Percentiles rank a stretch among this genome's conserved stretches.
phyloP scores from a whole-genome alignment of 2,797 vertebrate species.

The Acrossocheilus fasciatus region DNA sequence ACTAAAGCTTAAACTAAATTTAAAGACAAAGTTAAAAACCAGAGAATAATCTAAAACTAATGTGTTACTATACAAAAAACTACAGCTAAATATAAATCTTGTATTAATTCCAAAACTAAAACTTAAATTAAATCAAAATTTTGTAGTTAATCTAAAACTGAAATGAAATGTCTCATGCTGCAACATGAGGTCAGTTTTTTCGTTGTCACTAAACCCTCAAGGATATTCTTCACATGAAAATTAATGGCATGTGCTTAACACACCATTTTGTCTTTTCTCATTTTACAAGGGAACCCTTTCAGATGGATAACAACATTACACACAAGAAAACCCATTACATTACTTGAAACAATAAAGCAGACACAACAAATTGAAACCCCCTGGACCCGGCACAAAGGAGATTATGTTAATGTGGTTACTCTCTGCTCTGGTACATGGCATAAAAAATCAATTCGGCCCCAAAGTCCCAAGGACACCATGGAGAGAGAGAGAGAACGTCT shows the following conservation, averaged over 20 bases:
- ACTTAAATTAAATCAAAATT: neutral
- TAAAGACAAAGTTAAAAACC: neutral
- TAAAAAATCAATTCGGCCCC: constrained; percentile 51
- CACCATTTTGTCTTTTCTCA: constrained; percentile 40
- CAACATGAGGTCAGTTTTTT: neutral
- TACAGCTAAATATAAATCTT: neutral
- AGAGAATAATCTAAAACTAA: neutral
- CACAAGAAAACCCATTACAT: constrained; percentile 43
- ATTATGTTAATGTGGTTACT: constrained; percentile 59
- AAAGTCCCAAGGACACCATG: constrained; percentile 46
- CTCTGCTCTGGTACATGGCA: constrained; percentile 38
- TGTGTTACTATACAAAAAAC: neutral
- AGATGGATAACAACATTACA: constrained; percentile 47
- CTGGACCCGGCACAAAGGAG: constrained; percentile 54
- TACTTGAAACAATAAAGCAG: constrained; percentile 53
- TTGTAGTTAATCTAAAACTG: neutral
- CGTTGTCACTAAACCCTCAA: neutral
- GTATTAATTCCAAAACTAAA: neutral
- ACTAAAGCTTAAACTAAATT: neutral
- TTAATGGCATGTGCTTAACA: constrained; percentile 20
- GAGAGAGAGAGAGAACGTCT: neutral
- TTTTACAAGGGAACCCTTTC: constrained; percentile 36
- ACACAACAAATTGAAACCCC: constrained; percentile 58
- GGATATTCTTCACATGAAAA: constrained; percentile 18
- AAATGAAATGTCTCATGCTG: neutral